phyloP scores from a whole-genome alignment of 2,888 invertebrate species.

The Saturnia pavonia region DNA sequence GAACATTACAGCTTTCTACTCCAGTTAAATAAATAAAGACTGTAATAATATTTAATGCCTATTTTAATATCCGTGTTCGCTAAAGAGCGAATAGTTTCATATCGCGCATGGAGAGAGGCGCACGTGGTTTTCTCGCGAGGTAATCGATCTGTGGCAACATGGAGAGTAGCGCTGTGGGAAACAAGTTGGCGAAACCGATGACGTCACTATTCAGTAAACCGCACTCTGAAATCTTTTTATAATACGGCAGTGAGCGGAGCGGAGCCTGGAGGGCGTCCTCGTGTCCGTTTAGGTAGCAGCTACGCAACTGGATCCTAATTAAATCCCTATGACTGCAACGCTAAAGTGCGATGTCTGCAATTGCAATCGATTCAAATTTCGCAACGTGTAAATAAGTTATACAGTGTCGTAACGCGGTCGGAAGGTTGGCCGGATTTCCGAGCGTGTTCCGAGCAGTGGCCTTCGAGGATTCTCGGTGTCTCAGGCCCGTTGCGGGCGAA shows the following conservation, averaged over 20 bases:
- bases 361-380: conserved; percentile 81
- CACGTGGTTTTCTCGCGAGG: conserved; percentile 46
- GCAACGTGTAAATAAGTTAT: conserved; percentile 80
- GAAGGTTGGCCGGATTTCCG: conserved; percentile 83
- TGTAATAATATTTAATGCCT: too few relatives aligned
- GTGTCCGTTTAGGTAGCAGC: conserved; percentile 77
- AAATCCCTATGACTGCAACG: conserved; percentile 80
- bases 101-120: too few relatives aligned
- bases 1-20: too few relatives aligned
- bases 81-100: too few relatives aligned
- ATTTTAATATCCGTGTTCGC: neutral
- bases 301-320: conserved; percentile 80
- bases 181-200: conserved; percentile 63
- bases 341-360: conserved; percentile 79
- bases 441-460: conserved; percentile 78
- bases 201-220: conserved; percentile 52
- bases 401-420: conserved; percentile 79
- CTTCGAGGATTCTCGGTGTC: conserved; percentile 77
- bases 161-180: conserved; percentile 61
- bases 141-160: conserved; percentile 46
- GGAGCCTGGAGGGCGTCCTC: conserved; percentile 75
- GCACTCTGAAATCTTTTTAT: conserved; percentile 64
- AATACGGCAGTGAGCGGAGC: conserved; percentile 74
- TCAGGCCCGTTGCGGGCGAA: conserved; percentile 64
- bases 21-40: too few relatives aligned